A percentile compares a stretch with the other conserved stretches of the same genome.
Evolutionary conservation across 64 coral and sea anemone species (phyloP).

Genomic region (Acropora yongei): DNA sequence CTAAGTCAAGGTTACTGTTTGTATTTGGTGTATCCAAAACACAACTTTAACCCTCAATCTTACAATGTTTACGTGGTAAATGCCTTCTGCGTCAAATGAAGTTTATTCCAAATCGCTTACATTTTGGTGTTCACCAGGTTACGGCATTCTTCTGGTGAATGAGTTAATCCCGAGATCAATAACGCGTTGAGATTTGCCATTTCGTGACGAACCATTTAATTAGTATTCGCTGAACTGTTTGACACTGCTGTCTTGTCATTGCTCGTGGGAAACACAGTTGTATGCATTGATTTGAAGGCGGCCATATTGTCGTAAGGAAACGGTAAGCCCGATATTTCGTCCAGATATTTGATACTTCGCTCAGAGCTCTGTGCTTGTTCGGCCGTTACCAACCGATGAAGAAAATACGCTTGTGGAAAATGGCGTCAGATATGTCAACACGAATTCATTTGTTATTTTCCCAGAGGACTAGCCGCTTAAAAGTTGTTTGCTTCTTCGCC

Average conservation of each 20-base stretch:
- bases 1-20: not conserved
- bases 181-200: not conserved
- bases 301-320: slow-evolving; percentile 22
- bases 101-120: not conserved
- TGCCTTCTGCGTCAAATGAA: slow-evolving; percentile 23
- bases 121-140: not conserved
- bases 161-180: too few species aligned
- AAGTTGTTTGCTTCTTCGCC: not conserved
- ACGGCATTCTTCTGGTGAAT: not conserved
- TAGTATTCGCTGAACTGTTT: not conserved
- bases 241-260: not conserved
- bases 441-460: not conserved
- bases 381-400: too few species aligned
- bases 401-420: not conserved
- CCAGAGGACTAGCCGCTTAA: not conserved
- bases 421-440: not conserved
- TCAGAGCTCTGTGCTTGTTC: not conserved
- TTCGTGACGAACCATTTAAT: slow-evolving; percentile 9
- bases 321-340: not conserved
- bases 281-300: not conserved
- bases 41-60: not conserved
- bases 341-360: not conserved
- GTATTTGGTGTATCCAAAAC: not conserved
- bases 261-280: not conserved
- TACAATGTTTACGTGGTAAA: slow-evolving; percentile 28